Evolutionary conservation across 37 sponge, comb jelly and placozoan genomes (phyloP), one percentile per base, ranked within the genome.

Genomic region (Axinella damicornis): DNA sequence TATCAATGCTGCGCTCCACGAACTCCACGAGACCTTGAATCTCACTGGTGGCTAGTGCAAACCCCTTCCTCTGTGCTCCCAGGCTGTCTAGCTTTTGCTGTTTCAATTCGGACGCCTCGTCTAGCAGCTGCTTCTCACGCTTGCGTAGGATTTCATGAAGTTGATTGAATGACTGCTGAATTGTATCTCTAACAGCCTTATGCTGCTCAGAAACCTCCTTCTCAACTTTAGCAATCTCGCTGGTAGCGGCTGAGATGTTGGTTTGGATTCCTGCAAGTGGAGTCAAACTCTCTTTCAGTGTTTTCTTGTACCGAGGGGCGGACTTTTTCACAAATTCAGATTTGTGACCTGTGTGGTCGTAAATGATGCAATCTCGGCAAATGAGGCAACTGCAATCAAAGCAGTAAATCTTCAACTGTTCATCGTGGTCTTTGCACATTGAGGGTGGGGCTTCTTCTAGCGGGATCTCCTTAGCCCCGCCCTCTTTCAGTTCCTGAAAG

Each of bases 371-470:
- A 54, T 83, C 75, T 0, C 65, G 74, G 32, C 84, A 83, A 53
- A 83, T 74, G n/a, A 83, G 75, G 27, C 74, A 30, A 31, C 74
- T 28, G 35, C 84, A 83, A 55, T 83, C 84, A 36, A 65, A 83
- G 75, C 84, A 83, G 65, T 53, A 83, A 5, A 74, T 40, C 66
- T 64, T 83, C 74, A 67, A 38, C 53, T 33, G 65, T 20, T 74
- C 74, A 31, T 74, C 84, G 32, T 83, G 84, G 13, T 53, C 65
- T 38, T 19, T 13, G 24, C 84, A 83, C 22, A 31, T 56, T 32
- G 46, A 28, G 9, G 53, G 58, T 4, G 70, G 37, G 28, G 81
- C 39, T 20, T 68, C 54, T 19, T 73, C 20, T 0, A 63, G 31
- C 31, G 36, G 24, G 33, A 75, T 60, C 56, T 65, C 57, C 46